These are phyloP conservation scores for Doris montereyensis DNA, from an alignment of 2,888 invertebrate genomes.

Conservation along the genomic window DNA sequence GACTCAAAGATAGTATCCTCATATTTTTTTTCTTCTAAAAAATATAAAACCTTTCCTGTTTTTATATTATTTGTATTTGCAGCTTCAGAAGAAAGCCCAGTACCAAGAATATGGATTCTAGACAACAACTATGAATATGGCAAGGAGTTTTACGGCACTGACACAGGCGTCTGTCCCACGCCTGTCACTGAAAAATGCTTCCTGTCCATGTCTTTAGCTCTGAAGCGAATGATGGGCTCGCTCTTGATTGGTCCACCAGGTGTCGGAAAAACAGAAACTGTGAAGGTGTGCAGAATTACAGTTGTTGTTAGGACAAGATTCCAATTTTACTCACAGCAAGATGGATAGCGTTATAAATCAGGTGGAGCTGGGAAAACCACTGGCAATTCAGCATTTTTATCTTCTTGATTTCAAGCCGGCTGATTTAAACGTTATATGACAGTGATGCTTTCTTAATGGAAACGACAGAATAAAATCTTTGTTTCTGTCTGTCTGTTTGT, in stretches of 20 bases:
- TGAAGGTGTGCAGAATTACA: slow-evolving; percentile 59
- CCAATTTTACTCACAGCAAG: background rate
- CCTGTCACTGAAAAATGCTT: slow-evolving; percentile 71
- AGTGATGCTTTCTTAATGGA: no score
- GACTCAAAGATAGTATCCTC: no score
- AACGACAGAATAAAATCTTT: no score
- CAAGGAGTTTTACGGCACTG: slow-evolving; percentile 71
- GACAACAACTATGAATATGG: slow-evolving; percentile 68
- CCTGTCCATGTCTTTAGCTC: slow-evolving; percentile 69
- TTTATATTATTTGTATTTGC: no score
- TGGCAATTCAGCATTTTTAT: no score
- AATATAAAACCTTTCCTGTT: no score
- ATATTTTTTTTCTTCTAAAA: no score
- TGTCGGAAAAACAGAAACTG: slow-evolving; percentile 71
- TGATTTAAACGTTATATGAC: no score
- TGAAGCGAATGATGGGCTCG: slow-evolving; percentile 66
- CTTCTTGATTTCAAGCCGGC: no score
- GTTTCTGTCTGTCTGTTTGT: no score
- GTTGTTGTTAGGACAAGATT: background rate
- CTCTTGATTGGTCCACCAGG: slow-evolving; percentile 66
- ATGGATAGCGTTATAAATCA: no score
- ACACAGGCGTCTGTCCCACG: slow-evolving; percentile 64
- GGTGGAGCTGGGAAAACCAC: no score
- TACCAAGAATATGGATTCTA: slow-evolving; percentile 67
- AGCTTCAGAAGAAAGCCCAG: slow-evolving; percentile 58